A percentile compares a stretch with the other conserved stretches of the same genome.
These are phyloP conservation scores for Alcedo atthis DNA, from an alignment of 2,797 vertebrate genomes.

Conservation along the genomic window DNA sequence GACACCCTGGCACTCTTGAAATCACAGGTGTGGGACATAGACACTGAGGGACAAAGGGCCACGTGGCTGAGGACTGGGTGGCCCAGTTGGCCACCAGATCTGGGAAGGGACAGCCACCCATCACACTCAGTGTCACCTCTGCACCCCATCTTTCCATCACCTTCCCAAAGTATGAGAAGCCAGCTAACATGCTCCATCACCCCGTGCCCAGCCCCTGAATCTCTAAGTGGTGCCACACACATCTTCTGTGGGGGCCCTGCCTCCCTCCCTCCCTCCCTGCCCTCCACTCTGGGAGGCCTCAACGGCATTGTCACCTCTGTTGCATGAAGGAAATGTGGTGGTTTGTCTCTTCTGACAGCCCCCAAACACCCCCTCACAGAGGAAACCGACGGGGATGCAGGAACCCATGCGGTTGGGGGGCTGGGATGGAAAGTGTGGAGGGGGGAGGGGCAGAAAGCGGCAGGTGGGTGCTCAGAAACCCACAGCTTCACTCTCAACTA, in stretches of 20 bases:
- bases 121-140: background rate
- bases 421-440: background rate
- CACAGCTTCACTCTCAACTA: background rate
- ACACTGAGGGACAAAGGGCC: fast-evolving
- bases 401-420: fast-evolving
- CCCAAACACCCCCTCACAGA: fast-evolving
- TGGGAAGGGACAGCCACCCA: background rate
- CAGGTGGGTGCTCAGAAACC: background rate
- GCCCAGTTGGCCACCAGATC: background rate
- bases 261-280: fast-evolving
- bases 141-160: background rate
- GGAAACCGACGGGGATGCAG: background rate
- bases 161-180: background rate
- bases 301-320: fast-evolving
- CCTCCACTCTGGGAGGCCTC: fast-evolving
- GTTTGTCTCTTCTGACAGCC: background rate
- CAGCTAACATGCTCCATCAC: background rate
- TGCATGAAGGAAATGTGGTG: fast-evolving
- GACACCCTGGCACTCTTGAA: background rate
- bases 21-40: background rate
- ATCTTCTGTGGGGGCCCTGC: fast-evolving
- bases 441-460: background rate
- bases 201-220: fast-evolving
- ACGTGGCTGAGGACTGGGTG: fast-evolving
- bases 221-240: too few species aligned